Base-by-base conservation (phyloP, 2,113 vertebrate species). In the Carassius carassius region DNA sequence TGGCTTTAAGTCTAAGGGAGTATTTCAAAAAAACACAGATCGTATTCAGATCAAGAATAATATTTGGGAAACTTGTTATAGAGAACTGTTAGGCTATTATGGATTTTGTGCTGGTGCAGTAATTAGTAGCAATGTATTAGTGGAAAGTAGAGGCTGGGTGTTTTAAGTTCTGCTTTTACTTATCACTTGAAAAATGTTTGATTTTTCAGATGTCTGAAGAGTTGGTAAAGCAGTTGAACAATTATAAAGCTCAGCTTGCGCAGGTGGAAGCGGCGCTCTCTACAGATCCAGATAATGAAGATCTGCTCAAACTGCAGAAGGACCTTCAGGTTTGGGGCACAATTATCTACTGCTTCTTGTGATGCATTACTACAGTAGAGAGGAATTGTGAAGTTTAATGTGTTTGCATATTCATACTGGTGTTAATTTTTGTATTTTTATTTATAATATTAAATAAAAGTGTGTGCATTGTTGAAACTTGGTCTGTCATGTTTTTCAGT, bases 171-270 rank as follows among this genome's bases (percentile, higher is more conserved):
- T 72, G 7, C 9, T 75, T 35, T 25, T 10, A 41, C 19, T 74
- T 5, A 13, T 74, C 44, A 37, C 37, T 3, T 23, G 16, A 29
- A 76, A 84, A 16, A 47, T 3, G 44, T 47, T 47, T 62, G 10
- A 1, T 23, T 16, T 69, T 19, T 54, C 82, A 98, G 97, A 99
- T 99, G 98, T 97, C 98, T 25, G 98, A 99, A 81, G 98, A 99
- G 60, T 92, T 99, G 80, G 89, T 96, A 74, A 99, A 99, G 88
- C 98, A 99, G 92, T 84, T 99, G 80, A 97, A 94, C 78, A 98
- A 97, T 93, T 99, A 99, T 91, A 99, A 97, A 94, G 98, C 98
- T 78, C 98, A 99, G 84, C 95, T 99, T 23, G 96, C 98, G 88
- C 98, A 99, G 88, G 98, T 99, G 25, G 98, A 99, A 89, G 96